These are phyloP conservation scores for Ormyrus rosae DNA, from an alignment of 2,888 invertebrate genomes.

Conservation along the genomic window DNA sequence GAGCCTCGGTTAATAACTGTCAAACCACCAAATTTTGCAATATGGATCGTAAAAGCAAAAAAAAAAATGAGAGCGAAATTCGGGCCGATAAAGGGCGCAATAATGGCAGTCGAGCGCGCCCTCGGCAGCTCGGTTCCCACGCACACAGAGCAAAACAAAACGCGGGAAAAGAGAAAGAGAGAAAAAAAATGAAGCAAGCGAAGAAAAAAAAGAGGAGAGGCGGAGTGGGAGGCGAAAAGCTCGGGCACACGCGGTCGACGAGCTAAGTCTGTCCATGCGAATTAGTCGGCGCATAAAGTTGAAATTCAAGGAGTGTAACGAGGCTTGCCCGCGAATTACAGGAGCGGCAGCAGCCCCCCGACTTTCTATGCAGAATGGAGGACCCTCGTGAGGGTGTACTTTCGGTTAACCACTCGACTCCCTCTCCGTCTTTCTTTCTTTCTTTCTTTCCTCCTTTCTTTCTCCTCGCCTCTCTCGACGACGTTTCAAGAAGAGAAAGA, in stretches of 20 bases:
- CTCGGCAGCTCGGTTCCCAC: too few relatives aligned
- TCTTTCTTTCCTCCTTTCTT: not conserved
- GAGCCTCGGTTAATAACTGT: too few relatives aligned
- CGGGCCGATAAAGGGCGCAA: too few relatives aligned
- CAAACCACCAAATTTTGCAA: too few relatives aligned
- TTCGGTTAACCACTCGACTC: constrained; percentile 39
- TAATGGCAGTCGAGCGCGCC: too few relatives aligned
- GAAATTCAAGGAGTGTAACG: constrained; percentile 46
- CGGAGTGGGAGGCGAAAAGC: not conserved
- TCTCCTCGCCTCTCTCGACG: not conserved
- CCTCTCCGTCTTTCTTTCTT: not conserved
- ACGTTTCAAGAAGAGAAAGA: not conserved
- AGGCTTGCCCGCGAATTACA: constrained; percentile 51
- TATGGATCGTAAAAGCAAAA: too few relatives aligned
- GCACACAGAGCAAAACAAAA: too few relatives aligned
- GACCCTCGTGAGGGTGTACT: constrained; percentile 41
- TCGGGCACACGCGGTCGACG: not conserved
- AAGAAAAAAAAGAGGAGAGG: not conserved
- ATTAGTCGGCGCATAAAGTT: constrained; percentile 29
- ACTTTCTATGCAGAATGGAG: constrained; percentile 46
- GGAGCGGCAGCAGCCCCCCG: not conserved
- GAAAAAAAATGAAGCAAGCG: not conserved
- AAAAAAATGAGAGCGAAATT: too few relatives aligned
- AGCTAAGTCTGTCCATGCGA: constrained; percentile 12
- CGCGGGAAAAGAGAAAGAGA: not conserved